Evolutionary conservation across 2,113 vertebrate genomes (phyloP).

Genomic region (Actenoides lindsayi): DNA sequence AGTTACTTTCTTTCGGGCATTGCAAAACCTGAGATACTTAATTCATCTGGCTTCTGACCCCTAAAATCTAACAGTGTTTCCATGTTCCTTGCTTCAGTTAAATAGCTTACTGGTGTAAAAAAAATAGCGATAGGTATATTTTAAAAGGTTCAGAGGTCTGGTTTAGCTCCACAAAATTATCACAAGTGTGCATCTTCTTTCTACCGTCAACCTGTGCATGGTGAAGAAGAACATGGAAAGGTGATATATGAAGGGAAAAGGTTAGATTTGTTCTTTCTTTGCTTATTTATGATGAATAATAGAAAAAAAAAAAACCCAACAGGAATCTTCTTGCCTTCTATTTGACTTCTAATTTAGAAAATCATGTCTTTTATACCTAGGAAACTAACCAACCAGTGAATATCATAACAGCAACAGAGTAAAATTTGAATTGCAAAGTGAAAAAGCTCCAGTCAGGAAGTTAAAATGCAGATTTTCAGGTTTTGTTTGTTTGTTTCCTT

Average conservation of each 20-base stretch:
- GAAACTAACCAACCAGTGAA: neutral
- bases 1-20: neutral
- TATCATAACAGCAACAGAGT: neutral
- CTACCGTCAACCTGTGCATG: neutral
- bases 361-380: neutral
- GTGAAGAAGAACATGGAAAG: neutral
- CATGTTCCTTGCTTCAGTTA: neutral
- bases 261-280: neutral
- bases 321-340: neutral
- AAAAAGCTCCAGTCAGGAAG: neutral
- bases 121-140: neutral
- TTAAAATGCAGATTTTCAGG: neutral
- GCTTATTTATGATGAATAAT: neutral
- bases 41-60: neutral
- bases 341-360: neutral
- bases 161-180: neutral
- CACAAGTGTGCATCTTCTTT: neutral
- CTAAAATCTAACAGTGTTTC: neutral
- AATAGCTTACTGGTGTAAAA: neutral
- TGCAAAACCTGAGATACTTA: neutral
- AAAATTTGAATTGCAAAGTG: neutral
- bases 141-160: neutral
- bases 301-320: neutral
- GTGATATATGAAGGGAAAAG: neutral
- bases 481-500: neutral